Percentiles rank a stretch among this genome's conserved stretches.
These are phyloP conservation scores for Fregata magnificens DNA, from an alignment of 2,113 vertebrate species.

Conservation along the genomic window DNA sequence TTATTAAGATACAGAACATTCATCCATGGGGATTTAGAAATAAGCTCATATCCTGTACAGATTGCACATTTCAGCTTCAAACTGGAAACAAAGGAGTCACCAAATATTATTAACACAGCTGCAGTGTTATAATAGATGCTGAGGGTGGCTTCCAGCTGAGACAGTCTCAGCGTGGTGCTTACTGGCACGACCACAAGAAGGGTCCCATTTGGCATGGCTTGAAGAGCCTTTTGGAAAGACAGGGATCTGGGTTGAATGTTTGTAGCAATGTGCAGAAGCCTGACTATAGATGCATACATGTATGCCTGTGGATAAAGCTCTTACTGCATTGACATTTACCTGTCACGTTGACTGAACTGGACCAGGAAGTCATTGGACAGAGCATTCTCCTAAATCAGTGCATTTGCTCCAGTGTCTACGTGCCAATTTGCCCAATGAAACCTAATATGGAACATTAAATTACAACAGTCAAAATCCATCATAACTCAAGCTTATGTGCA, in stretches of 20 bases:
- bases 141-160: slow-evolving; percentile 39
- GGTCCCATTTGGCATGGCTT: background rate
- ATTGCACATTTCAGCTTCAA: slow-evolving; percentile 43
- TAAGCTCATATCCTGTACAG: slow-evolving; percentile 35
- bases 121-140: slow-evolving; percentile 12
- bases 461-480: background rate
- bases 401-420: background rate
- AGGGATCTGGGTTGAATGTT: background rate
- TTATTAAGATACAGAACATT: slow-evolving; percentile 65
- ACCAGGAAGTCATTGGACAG: fast-evolving
- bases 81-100: slow-evolving; percentile 40
- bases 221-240: background rate
- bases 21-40: slow-evolving; percentile 33
- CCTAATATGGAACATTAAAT: background rate
- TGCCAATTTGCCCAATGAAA: background rate
- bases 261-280: background rate
- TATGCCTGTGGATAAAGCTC: background rate
- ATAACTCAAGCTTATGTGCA: background rate
- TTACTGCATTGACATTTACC: background rate
- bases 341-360: background rate
- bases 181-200: background rate
- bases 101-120: slow-evolving; percentile 61
- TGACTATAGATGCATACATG: background rate
- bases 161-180: background rate
- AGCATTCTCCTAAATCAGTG: background rate